Evolutionary conservation across 2,888 invertebrate genomes (phyloP).

Genomic region (Calameuta idolon): DNA sequence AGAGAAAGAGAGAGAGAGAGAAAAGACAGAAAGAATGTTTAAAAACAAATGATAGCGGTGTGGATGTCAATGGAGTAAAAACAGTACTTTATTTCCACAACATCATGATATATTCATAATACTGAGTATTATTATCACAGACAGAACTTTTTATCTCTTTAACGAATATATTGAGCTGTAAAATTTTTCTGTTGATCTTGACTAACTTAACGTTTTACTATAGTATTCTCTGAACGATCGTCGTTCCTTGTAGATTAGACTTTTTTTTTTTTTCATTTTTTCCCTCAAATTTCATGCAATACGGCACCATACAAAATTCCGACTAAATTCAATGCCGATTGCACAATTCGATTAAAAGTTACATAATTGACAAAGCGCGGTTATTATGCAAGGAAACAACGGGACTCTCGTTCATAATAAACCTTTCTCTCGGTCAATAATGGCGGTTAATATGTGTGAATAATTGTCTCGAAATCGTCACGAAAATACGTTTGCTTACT

Average conservation of each 20-base stretch:
- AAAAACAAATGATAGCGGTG: slow-evolving; percentile 44
- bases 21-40: slow-evolving; percentile 36
- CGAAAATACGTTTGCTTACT: slow-evolving; percentile 3
- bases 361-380: not conserved
- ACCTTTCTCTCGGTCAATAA: not conserved
- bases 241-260: not conserved
- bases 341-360: not conserved
- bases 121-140: slow-evolving; percentile 43
- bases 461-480: slow-evolving; percentile 1
- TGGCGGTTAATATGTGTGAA: not conserved
- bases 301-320: not conserved
- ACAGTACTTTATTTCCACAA: slow-evolving; percentile 47
- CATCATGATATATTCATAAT: slow-evolving; percentile 46
- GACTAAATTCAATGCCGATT: not conserved
- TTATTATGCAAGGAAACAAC: not conserved
- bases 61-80: slow-evolving; percentile 46
- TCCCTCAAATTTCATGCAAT: not conserved
- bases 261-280: not conserved
- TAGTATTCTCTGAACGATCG: not conserved
- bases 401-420: not conserved
- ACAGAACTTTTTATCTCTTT: slow-evolving; percentile 25
- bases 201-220: not conserved
- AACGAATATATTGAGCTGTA: slow-evolving; percentile 6
- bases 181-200: not conserved
- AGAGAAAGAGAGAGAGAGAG: slow-evolving; percentile 17